A percentile compares a stretch with the other conserved stretches of the same genome.
These are phyloP conservation scores for Lagria hirta DNA, from an alignment of 2,888 invertebrate genomes.

Conservation along the genomic window DNA sequence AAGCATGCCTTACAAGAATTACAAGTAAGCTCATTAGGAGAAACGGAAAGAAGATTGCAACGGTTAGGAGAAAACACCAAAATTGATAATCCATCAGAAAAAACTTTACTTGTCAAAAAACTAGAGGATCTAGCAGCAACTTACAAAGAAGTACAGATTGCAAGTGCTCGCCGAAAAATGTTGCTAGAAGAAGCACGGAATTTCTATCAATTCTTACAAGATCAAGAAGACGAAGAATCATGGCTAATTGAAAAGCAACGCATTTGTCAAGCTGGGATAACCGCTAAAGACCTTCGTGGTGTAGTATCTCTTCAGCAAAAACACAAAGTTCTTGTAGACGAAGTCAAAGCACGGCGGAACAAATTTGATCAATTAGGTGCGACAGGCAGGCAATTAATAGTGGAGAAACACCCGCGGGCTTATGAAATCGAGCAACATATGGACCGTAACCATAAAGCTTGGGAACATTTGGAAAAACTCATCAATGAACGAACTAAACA, in stretches of 20 bases:
- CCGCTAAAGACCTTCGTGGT: slow-evolving; percentile 89
- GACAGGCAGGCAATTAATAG: slow-evolving; percentile 62
- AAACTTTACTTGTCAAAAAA: slow-evolving; percentile 67
- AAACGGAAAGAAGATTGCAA: slow-evolving; percentile 77
- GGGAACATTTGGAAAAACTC: slow-evolving; percentile 85
- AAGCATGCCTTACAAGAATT: slow-evolving; percentile 91
- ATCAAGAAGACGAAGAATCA: slow-evolving; percentile 96
- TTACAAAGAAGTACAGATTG: slow-evolving; percentile 66
- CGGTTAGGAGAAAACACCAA: slow-evolving; percentile 59
- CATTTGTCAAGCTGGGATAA: slow-evolving; percentile 89
- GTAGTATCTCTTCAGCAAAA: slow-evolving; percentile 89
- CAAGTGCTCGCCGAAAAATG: slow-evolving; percentile 75
- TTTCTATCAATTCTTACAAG: slow-evolving; percentile 93
- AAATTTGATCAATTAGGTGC: slow-evolving; percentile 72
- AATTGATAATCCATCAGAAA: slow-evolving; percentile 58
- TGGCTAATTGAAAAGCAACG: slow-evolving; percentile 96
- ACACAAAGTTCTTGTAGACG: slow-evolving; percentile 86
- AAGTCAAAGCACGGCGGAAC: slow-evolving; percentile 77
- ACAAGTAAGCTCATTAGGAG: slow-evolving; percentile 86
- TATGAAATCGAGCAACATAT: slow-evolving; percentile 80
- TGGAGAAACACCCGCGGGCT: slow-evolving; percentile 79
- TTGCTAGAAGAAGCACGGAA: slow-evolving; percentile 89
- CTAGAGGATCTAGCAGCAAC: slow-evolving; percentile 75
- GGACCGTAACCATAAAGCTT: slow-evolving; percentile 77
- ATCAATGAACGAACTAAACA: slow-evolving; percentile 74